Percentiles rank a stretch among this genome's conserved stretches.
These are phyloP conservation scores for Cosmia pyralina DNA, from an alignment of 2,888 invertebrate species.

Conservation along the genomic window DNA sequence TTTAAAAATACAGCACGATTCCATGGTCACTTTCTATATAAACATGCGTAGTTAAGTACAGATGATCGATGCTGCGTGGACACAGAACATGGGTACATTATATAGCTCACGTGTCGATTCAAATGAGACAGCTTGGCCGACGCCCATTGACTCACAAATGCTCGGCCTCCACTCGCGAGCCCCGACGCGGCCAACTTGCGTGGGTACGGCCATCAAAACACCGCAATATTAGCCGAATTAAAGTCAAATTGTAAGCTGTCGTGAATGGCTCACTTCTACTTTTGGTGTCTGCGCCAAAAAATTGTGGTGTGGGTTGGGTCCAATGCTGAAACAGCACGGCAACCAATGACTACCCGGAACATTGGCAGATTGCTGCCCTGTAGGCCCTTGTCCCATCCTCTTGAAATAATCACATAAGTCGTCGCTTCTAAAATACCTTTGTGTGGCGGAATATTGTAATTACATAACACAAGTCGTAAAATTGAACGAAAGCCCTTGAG, in stretches of 20 bases:
- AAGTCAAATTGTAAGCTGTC: neutral
- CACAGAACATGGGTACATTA: neutral
- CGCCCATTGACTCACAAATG: constrained; percentile 63
- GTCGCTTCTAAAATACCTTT: neutral
- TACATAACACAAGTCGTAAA: constrained; percentile 4
- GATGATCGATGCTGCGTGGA: neutral
- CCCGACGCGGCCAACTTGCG: constrained; percentile 4
- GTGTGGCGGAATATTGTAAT: too few species aligned
- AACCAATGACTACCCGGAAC: neutral
- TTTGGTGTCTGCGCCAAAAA: neutral
- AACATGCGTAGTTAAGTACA: neutral
- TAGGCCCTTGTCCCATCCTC: neutral
- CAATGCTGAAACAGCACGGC: neutral
- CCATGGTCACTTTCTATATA: neutral
- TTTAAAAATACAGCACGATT: neutral
- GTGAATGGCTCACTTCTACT: neutral
- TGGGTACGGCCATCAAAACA: neutral
- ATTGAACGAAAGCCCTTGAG: constrained; percentile 26
- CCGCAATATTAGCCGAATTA: neutral
- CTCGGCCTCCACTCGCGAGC: constrained; percentile 10
- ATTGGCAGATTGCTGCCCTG: neutral
- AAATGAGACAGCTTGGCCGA: constrained; percentile 49
- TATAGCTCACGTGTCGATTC: constrained; percentile 47
- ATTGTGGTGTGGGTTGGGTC: neutral
- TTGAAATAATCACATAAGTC: neutral